Base-by-base conservation (phyloP, 1,140 invertebrate genomes). In the Eufriesea mexicana region DNA sequence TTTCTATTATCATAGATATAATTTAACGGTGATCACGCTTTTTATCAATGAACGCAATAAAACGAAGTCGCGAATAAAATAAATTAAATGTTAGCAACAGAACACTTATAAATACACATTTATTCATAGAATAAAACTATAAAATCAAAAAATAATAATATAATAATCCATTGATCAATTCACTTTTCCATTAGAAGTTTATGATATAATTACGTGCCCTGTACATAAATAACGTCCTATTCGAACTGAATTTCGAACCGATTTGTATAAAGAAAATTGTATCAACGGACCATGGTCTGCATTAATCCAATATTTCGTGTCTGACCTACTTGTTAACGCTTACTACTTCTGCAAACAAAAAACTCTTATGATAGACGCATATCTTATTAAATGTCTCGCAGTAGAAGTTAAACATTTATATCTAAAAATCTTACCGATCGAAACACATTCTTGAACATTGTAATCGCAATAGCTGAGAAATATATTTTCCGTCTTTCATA, bases 301-400 rank as follows among this genome's bases (percentile, higher is more conserved):
- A 35, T 51, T 74, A 87, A 87, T 79, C 80, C 68, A 74, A 86
- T 87, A 79, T 79, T 84, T 87, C 54, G 75, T 66, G 55, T 51
- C 35, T 84, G 86, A 86, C 85, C 85, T 84, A 87, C 72, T 87
- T 87, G 64, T 70, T 62, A 54, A 57, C 73, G 61, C 55, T 73
- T 18, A 25, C 79, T 78, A 87, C 70, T 35, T 42, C 51, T 75
- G 54, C 42, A 83, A 74, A 49, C 61, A 64, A 79, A 87, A 86
- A 84, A 35, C 67, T 59, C 57, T 84, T 73, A 83, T 59, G 79
- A 75, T 73, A 87, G 59, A 79, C 28, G 25, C 61, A 74, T 71
- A 83, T 54, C 18, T 72, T 55, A 75, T 86, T 77, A 79, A 87
- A 51, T 18, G 18, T 68, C 79, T 55, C 0, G 20, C 45, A 77